A percentile compares a stretch with the other conserved stretches of the same genome.
These are phyloP conservation scores for Sarcophaga peregrina DNA, from an alignment of 1,140 invertebrate species.

Conservation along the genomic window DNA sequence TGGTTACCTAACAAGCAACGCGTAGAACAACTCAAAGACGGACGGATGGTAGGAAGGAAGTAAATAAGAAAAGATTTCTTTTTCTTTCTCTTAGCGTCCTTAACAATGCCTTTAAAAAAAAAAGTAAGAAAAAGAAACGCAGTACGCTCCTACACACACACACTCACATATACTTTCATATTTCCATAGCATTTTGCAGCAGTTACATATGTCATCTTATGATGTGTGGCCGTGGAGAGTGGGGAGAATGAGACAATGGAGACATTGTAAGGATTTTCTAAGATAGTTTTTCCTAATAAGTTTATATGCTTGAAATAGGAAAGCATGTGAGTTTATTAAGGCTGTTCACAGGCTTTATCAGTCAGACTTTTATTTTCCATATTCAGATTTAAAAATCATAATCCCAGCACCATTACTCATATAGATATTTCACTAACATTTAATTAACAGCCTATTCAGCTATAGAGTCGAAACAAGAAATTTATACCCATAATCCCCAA, in stretches of 20 bases:
- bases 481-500: too few species aligned
- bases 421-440: too few species aligned
- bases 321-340: background rate
- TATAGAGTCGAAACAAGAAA: too few species aligned
- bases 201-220: constrained; percentile 20
- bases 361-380: too few species aligned
- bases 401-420: too few species aligned
- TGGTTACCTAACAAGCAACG: background rate
- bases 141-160: background rate
- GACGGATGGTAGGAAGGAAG: background rate
- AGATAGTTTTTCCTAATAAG: constrained; percentile 34
- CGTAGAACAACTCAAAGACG: too few species aligned
- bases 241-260: background rate
- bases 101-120: background rate
- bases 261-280: constrained; percentile 31
- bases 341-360: background rate
- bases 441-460: too few species aligned
- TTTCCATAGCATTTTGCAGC: background rate
- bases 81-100: background rate
- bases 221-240: background rate
- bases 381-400: too few species aligned
- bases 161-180: too few species aligned
- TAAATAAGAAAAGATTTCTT: background rate
- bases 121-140: background rate
- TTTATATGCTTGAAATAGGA: background rate